Percentiles rank a stretch among this genome's conserved stretches.
Conservation (phyloP, 2,888 invertebrate species). For the Volucella inflata region DNA sequence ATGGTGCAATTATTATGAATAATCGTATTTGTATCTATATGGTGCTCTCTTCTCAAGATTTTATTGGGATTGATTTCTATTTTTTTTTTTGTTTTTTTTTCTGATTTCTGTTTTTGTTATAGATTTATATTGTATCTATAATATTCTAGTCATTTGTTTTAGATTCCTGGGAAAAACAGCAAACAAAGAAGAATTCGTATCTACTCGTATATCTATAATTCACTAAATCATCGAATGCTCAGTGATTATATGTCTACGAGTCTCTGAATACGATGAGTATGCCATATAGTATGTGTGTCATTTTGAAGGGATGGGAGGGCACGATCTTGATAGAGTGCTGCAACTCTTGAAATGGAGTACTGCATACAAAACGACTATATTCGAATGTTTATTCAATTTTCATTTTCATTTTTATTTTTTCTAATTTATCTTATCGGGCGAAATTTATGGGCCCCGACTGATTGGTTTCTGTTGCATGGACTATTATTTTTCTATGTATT, state of each 20-base stretch:
- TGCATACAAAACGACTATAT: constrained; percentile 24
- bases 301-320: constrained; percentile 31
- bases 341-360: constrained; percentile 22
- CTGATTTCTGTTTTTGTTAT: too few species aligned
- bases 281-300: constrained; percentile 40
- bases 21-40: not conserved
- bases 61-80: constrained; percentile 9
- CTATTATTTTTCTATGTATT: not conserved
- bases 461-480: constrained; percentile 41
- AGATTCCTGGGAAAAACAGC: constrained; percentile 39
- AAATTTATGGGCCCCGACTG: constrained; percentile 61
- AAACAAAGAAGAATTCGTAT: constrained; percentile 25
- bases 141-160: constrained; percentile 40
- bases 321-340: constrained; percentile 29
- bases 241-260: too few species aligned
- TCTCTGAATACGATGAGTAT: not conserved
- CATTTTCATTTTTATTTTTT: not conserved
- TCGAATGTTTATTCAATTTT: constrained; percentile 50
- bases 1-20: constrained; percentile 23
- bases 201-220: constrained; percentile 39
- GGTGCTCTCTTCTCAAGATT: constrained; percentile 28
- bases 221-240: not conserved
- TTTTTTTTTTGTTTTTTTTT: constrained; percentile 7
- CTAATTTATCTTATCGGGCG: constrained; percentile 60
- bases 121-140: too few species aligned